Percentiles rank a stretch among this genome's conserved stretches.
phyloP scores from a whole-genome alignment of 2,113 vertebrate species.

The Cettia cetti region DNA sequence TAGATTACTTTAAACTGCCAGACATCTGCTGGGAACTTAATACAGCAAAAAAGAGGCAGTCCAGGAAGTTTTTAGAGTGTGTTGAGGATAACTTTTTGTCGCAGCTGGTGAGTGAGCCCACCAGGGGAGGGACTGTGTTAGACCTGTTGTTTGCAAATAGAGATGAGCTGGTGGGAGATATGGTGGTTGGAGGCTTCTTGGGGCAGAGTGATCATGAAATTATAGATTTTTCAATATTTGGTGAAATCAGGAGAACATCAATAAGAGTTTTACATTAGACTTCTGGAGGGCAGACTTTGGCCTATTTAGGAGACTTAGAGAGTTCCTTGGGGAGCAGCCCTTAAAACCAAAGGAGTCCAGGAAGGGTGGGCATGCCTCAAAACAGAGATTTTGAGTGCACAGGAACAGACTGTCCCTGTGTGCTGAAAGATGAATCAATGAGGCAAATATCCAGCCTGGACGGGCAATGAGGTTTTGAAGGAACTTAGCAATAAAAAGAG shows the following conservation, averaged over 20 bases:
- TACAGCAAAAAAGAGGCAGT: background rate
- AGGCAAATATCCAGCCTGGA: background rate
- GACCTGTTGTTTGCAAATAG: background rate
- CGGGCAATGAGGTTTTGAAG: background rate
- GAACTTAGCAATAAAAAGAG: background rate
- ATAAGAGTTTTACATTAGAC: fast-evolving
- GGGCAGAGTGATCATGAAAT: background rate
- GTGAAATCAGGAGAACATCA: background rate
- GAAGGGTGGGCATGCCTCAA: background rate
- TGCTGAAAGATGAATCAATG: fast-evolving
- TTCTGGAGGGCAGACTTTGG: background rate
- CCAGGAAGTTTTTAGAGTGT: background rate
- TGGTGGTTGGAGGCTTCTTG: background rate
- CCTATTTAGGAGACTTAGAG: background rate
- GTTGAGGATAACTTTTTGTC: background rate
- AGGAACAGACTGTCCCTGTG: background rate
- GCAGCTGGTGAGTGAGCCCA: background rate
- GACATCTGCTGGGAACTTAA: background rate
- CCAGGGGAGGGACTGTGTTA: background rate
- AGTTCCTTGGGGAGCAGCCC: background rate
- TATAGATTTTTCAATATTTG: background rate
- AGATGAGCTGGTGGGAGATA: background rate
- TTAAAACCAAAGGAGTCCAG: background rate
- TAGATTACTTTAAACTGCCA: background rate
- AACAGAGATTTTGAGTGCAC: background rate